A percentile compares a stretch with the other conserved stretches of the same genome.
Evolutionary conservation across 2,888 invertebrate species (phyloP).

Genomic region (Rhopalosiphum nymphaeae): DNA sequence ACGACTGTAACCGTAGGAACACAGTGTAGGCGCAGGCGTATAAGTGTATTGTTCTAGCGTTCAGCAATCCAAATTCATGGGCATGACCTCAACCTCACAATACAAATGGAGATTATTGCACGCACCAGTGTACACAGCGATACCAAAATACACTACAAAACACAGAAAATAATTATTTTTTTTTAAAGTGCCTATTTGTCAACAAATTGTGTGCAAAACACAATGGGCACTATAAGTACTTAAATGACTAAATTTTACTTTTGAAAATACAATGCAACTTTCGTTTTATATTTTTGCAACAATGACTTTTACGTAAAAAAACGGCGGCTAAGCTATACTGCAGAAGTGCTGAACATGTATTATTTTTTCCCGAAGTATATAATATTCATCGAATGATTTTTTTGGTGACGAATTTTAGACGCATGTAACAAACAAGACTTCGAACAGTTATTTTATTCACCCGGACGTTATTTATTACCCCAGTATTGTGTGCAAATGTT

Average conservation of each 20-base stretch:
- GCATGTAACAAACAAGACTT: not conserved
- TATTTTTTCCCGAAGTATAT: not conserved
- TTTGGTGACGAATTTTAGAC: not conserved
- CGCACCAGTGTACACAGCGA: not conserved
- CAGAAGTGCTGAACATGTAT: not conserved
- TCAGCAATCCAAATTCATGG: not conserved
- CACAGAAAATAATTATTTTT: not conserved
- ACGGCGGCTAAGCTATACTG: not conserved
- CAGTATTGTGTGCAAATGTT: slow-evolving; percentile 38
- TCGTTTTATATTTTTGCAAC: not conserved
- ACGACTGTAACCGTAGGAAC: not conserved
- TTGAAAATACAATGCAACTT: not conserved
- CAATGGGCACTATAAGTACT: not conserved
- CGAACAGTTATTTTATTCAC: not conserved
- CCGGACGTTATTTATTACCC: slow-evolving; percentile 15
- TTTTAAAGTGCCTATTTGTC: not conserved
- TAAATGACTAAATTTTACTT: not conserved
- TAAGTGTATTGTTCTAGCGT: slow-evolving; percentile 18
- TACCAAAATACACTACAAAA: slow-evolving; percentile 18
- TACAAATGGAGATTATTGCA: slow-evolving; percentile 17
- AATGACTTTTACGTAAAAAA: not conserved
- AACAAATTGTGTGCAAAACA: not conserved
- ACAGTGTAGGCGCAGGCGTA: not conserved
- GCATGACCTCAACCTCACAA: slow-evolving; percentile 21
- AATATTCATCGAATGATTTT: not conserved